Conservation (phyloP, 1,140 invertebrate genomes). For the Batillaria attramentaria region DNA sequence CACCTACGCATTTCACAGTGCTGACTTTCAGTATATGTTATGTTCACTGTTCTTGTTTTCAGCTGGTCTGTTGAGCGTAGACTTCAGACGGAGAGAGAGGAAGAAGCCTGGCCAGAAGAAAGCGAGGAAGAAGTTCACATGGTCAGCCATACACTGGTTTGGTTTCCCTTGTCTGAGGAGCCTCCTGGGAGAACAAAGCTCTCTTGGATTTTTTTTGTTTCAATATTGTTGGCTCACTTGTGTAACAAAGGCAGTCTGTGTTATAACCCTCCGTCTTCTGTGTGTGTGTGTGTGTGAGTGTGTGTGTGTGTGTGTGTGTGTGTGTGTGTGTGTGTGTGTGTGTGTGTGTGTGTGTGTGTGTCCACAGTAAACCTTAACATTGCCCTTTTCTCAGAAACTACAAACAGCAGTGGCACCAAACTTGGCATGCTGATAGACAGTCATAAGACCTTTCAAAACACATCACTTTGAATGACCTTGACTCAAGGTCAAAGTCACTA, state of each 20-base stretch:
- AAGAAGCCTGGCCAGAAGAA: slow-evolving; percentile 95
- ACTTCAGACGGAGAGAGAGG: slow-evolving; percentile 85
- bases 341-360: neutral
- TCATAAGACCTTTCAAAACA: no score
- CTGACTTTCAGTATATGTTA: neutral
- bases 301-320: neutral
- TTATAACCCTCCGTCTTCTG: neutral
- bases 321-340: neutral
- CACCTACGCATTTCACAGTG: neutral
- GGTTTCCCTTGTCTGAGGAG: no score
- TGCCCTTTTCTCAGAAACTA: neutral
- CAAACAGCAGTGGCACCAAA: neutral
- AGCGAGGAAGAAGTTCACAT: slow-evolving; percentile 93
- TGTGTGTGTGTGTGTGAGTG: neutral
- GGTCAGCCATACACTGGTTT: slow-evolving; percentile 73
- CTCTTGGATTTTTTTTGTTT: neutral
- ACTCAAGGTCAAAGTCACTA: no score
- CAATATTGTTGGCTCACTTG: neutral
- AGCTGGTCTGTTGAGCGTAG: slow-evolving; percentile 91
- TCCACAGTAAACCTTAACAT: neutral
- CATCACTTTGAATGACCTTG: no score
- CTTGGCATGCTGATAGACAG: neutral
- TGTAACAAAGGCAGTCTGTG: neutral
- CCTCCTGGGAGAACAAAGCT: neutral
- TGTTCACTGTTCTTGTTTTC: slow-evolving; percentile 55